These are phyloP conservation scores for Phoxinus dragarum DNA, from an alignment of 2,797 vertebrate species.

Conservation along the genomic window DNA sequence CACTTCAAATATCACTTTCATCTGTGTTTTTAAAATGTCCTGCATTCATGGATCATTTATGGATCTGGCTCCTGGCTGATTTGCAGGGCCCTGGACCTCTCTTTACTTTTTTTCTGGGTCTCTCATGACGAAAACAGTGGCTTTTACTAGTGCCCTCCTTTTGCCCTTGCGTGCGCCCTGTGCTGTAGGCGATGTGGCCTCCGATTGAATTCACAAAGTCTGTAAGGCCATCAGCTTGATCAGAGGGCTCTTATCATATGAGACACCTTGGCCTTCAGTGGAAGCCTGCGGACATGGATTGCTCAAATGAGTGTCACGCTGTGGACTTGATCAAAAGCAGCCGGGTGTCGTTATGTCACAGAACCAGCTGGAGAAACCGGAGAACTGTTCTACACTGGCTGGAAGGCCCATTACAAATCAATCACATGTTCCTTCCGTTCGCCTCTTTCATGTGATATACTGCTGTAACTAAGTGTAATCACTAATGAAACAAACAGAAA, in stretches of 20 bases:
- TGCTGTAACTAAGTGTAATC: background rate
- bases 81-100: background rate
- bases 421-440: slow-evolving; percentile 26
- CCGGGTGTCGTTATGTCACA: slow-evolving; percentile 26
- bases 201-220: slow-evolving; percentile 50
- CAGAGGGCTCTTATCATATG: slow-evolving; percentile 53
- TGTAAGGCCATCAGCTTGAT: slow-evolving; percentile 55
- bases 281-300: slow-evolving; percentile 37
- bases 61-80: background rate
- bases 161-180: slow-evolving; percentile 17
- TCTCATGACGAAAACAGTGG: slow-evolving; percentile 20
- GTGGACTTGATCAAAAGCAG: slow-evolving; percentile 56
- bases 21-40: slow-evolving; percentile 29
- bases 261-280: slow-evolving; percentile 60
- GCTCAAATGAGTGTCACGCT: slow-evolving; percentile 46
- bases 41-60: slow-evolving; percentile 20
- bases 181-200: slow-evolving; percentile 38
- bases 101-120: slow-evolving; percentile 5
- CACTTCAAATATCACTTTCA: slow-evolving; percentile 44
- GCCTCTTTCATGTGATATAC: background rate
- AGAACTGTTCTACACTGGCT: slow-evolving; percentile 38
- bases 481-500: background rate
- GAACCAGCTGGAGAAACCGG: slow-evolving; percentile 46
- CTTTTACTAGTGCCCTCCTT: background rate
- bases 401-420: slow-evolving; percentile 44